Base-by-base conservation (phyloP, 1,140 invertebrate genomes). In the Leptonema lineaticorne region DNA sequence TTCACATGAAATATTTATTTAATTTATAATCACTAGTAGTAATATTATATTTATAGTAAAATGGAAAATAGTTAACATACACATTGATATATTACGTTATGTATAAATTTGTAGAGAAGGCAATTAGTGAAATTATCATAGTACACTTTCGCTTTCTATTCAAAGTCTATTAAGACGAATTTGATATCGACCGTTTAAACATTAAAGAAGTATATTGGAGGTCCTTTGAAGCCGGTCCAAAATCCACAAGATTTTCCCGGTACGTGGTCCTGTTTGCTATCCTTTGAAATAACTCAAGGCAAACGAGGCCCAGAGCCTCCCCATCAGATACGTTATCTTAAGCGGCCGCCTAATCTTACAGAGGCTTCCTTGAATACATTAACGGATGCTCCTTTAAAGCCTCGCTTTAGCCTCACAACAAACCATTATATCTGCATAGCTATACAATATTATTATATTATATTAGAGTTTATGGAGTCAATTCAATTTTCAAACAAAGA, bases 261-360 rank as follows among this genome's bases (percentile, higher is more conserved):
- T 64, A 26, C 37, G 37, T 41, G 16, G 11, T 16, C 37, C 11
- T 41, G 11, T 16, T 41, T 41, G 9, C 37, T 41, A 45, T 26
- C 45, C 62, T 64, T 64, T 64, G 62, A 64, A 64, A 64, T 64
- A 64, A 64, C 45, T 64, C 62, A 64, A 24, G 58, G 57, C 67
- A 62, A 68, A 60, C 67, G 50, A 64, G 30, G 60, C 59, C 50
- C 50, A 20, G 18, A 14, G n/a, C 58, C 53, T 14, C 30, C 50
- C 67, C 45, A 68, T 68, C 67, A 63, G 67, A 69, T 69, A 69
- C 59, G 67, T 63, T 69, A 69, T 69, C 67, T 69, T 69, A 69
- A 69, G 57, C 57, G 60, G 59, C 67, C 67, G 29, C 67, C 67
- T 69, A 69, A 69, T 69, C 67, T 69, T 63, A 56, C 59, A 64